Evolutionary conservation across 2,888 invertebrate genomes (phyloP).

Genomic region (Mactromeris polynyma): DNA sequence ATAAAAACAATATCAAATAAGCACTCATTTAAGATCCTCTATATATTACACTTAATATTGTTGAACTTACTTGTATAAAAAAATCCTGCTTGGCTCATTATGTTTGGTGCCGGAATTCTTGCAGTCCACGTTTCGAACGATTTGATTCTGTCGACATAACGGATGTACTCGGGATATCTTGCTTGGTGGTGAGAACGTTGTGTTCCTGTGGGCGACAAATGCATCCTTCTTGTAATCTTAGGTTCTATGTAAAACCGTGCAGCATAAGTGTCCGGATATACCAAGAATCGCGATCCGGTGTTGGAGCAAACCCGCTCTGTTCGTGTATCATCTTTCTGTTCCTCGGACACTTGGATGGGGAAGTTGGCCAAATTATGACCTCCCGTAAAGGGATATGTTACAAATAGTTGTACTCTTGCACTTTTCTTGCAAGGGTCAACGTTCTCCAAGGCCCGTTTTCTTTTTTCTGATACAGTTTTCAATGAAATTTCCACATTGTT

Average conservation of each 20-base stretch:
- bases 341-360: not conserved
- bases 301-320: not conserved
- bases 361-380: not conserved
- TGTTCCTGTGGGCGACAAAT: not conserved
- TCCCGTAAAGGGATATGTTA: not conserved
- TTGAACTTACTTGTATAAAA: conserved; percentile 26
- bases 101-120: not conserved
- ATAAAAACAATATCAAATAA: no score
- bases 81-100: not conserved
- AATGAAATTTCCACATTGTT: not conserved
- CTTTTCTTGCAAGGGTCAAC: not conserved
- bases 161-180: not conserved
- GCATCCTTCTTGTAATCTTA: not conserved
- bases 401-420: no score
- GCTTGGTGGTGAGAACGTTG: no score
- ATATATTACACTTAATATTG: no score
- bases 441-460: not conserved
- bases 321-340: not conserved
- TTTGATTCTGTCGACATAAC: not conserved
- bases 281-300: not conserved
- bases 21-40: no score
- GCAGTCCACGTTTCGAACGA: not conserved
- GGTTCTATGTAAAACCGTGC: not conserved
- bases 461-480: not conserved
- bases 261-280: not conserved